Evolutionary conservation across 2,113 vertebrate species (phyloP).

Genomic region (Rostratula benghalensis): DNA sequence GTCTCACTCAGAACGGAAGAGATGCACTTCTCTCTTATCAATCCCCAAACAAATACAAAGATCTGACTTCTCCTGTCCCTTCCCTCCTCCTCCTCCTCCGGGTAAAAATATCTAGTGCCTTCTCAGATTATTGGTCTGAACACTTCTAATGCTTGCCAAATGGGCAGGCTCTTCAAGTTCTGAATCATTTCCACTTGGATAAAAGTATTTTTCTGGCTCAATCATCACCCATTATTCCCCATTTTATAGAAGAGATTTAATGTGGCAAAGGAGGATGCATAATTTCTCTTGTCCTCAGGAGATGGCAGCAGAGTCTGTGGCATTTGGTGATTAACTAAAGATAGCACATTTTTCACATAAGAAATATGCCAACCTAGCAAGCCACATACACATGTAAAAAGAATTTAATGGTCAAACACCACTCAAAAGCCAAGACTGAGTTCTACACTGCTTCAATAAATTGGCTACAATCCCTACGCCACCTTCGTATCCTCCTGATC

Average conservation of each 20-base stretch:
- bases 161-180: neutral
- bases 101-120: neutral
- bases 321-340: neutral
- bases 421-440: neutral
- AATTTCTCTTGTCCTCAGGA: slow-evolving; percentile 20
- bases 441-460: neutral
- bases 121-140: slow-evolving; percentile 23
- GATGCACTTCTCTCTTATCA: neutral
- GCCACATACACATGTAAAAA: neutral
- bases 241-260: slow-evolving; percentile 4
- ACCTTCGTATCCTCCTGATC: neutral
- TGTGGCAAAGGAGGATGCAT: neutral
- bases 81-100: neutral
- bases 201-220: slow-evolving; percentile 26
- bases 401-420: neutral
- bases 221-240: neutral
- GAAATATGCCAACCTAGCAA: neutral
- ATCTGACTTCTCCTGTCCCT: neutral
- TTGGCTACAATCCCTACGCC: neutral
- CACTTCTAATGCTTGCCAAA: slow-evolving; percentile 10
- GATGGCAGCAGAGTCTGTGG: slow-evolving; percentile 46
- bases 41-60: neutral
- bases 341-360: neutral
- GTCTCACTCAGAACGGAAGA: neutral
- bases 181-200: slow-evolving; percentile 11